Evolutionary conservation across 1,140 invertebrate genomes (phyloP).

Genomic region (Theocolax elegans): DNA sequence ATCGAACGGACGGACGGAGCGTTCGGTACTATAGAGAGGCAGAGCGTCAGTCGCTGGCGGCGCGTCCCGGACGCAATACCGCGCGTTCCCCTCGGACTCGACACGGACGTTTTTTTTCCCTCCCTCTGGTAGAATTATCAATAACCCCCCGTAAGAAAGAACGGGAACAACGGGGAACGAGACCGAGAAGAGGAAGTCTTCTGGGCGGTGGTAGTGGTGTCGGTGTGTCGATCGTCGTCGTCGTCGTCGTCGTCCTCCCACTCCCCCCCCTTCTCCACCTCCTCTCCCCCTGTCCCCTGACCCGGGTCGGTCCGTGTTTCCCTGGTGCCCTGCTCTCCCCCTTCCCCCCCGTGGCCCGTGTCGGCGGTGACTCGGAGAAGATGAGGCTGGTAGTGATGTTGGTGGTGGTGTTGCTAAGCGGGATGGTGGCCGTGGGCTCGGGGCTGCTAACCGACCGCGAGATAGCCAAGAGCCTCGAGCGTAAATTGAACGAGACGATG

Average conservation of each 20-base stretch:
- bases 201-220: neutral
- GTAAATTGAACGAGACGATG: constrained; percentile 64
- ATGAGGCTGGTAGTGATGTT: neutral
- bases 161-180: no score
- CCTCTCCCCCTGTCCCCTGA: no score
- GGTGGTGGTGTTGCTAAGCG: neutral
- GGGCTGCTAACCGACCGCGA: constrained; percentile 35
- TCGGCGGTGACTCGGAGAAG: neutral
- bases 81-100: no score
- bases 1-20: no score
- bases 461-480: constrained; percentile 65
- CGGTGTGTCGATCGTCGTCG: neutral
- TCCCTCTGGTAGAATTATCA: no score
- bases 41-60: neutral
- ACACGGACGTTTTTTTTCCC: no score
- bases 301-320: no score
- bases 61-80: neutral
- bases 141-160: no score
- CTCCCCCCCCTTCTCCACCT: no score
- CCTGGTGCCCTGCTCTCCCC: neutral
- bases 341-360: neutral
- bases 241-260: neutral
- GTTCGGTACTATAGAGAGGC: no score
- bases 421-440: neutral
- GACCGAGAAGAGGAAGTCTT: neutral